These are phyloP conservation scores for Aphelenchoides fujianensis DNA, from an alignment of 1,140 invertebrate species.

Conservation along the genomic window DNA sequence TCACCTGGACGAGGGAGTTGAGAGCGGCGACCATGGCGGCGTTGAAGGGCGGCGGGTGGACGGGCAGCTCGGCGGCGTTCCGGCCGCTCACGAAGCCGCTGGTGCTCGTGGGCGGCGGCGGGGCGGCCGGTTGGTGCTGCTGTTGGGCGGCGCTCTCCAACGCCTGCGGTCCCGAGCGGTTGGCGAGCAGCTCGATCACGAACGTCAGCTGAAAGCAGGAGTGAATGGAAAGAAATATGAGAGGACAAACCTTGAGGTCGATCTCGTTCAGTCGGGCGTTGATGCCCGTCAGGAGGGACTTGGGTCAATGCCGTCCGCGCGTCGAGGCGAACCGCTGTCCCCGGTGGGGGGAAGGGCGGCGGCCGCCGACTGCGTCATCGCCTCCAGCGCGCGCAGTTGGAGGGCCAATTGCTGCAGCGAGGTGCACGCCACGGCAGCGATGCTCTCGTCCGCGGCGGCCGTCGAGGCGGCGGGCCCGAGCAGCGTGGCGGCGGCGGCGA, in stretches of 20 bases:
- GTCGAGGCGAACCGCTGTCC: too few relatives aligned
- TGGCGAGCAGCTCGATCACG: constrained; percentile 47
- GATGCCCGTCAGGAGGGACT: constrained; percentile 51
- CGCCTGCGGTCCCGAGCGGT: constrained; percentile 32
- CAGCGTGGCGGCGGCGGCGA: too few relatives aligned
- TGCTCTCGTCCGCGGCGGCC: not conserved
- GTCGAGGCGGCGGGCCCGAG: not conserved
- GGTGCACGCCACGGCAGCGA: not conserved
- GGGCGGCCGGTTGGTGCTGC: not conserved
- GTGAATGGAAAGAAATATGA: too few relatives aligned
- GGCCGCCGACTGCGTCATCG: not conserved
- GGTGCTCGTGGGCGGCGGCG: constrained; percentile 18
- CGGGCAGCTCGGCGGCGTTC: constrained; percentile 12
- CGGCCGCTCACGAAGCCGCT: constrained; percentile 30
- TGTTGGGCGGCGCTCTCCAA: not conserved
- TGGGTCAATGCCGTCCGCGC: constrained; percentile 33
- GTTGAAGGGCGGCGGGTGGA: constrained; percentile 8
- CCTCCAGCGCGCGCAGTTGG: not conserved
- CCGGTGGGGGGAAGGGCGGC: not conserved
- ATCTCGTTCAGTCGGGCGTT: constrained; percentile 59
- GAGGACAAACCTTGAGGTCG: constrained; percentile 42
- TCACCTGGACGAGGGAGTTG: constrained; percentile 5
- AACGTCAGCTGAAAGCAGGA: constrained; percentile 31
- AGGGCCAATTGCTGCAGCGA: not conserved
- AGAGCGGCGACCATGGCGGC: constrained; percentile 1